Base-by-base conservation (phyloP, 2,797 vertebrate species). In the Micromesistius poutassou region DNA sequence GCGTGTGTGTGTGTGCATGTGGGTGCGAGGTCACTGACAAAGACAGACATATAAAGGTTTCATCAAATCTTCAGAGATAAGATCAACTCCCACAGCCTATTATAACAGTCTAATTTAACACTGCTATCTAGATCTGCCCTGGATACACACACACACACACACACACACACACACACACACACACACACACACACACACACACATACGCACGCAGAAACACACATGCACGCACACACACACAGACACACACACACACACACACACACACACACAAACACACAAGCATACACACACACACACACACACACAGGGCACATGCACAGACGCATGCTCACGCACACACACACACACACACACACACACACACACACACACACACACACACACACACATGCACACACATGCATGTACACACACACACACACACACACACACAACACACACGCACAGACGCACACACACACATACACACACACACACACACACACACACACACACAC, bases 71-170 rank as follows among this genome's bases (percentile, higher is more conserved):
- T 83, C 78, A 72, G 93, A 90, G 93, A 91, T 83, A 79, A 80
- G 82, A 88, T 84, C 77, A 87, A 93, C 82, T 94, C 93, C 93
- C 93, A 90, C 86, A 90, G 85, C 93, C 91, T 93, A 94, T 94
- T 94, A 94, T 90, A 90, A 86, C 89, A 92, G 85, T 92, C 94
- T 94, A 92, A 94, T 93, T 94, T 93, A 91, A 93, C 86, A 82
- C 83, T 82, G 88, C 91, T 91, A 94, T 94, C 91, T 91, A 84
- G 85, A 89, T 87, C 85, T 93, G 94, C 83, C 93, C 94, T 93
- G 88, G 86, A 93, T 94, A 92, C 85, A 82, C 79, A 85, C 36
- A 77, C 46, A 70, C 55, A 71, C 46, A 71, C 76, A 76, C 78
- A 71, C 78, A 76, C 76, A 42, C 36, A 36, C 78, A 46, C 76